Conservation (phyloP, 2,797 vertebrate genomes). For the Mallotus villosus region DNA sequence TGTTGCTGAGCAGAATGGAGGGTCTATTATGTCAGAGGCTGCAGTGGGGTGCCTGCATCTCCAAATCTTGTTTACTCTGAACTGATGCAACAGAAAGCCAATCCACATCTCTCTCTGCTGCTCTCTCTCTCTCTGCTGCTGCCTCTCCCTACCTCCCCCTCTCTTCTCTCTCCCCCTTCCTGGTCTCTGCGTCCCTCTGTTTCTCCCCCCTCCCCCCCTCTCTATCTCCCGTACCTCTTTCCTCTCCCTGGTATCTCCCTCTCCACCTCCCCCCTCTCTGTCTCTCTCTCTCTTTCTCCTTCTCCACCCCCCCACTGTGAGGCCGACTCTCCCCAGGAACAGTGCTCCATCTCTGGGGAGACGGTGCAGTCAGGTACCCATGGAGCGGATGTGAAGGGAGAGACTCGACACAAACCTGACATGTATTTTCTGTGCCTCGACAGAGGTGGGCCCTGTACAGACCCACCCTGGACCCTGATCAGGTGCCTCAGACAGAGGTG, state of each 20-base stretch:
- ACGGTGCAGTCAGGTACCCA: not conserved
- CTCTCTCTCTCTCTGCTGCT: constrained; percentile 48
- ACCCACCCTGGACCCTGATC: constrained; percentile 60
- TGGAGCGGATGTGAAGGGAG: no score
- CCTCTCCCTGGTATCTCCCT: no score
- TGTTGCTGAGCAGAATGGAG: constrained; percentile 71
- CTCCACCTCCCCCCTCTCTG: not conserved
- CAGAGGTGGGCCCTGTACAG: constrained; percentile 61
- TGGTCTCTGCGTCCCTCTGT: constrained; percentile 45
- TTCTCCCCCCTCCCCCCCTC: constrained; percentile 12
- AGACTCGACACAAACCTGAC: constrained; percentile 19
- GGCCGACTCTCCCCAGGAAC: constrained; percentile 20
- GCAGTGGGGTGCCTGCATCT: constrained; percentile 70
- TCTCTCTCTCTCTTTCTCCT: constrained; percentile 39
- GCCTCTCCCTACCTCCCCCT: constrained; percentile 6
- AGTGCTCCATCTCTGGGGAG: constrained; percentile 32
- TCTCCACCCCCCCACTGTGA: not conserved
- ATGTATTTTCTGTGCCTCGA: constrained; percentile 54
- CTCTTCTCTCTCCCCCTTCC: constrained; percentile 39
- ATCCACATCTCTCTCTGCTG: constrained; percentile 56
- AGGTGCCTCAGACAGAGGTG: constrained; percentile 53
- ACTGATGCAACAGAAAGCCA: constrained; percentile 81
- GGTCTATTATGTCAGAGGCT: constrained; percentile 59
- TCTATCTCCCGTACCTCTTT: not conserved
- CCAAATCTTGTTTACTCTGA: constrained; percentile 79